Percentiles rank a stretch among this genome's conserved stretches.
Evolutionary conservation across 2,888 invertebrate genomes (phyloP).

Genomic region (Amiota communis): DNA sequence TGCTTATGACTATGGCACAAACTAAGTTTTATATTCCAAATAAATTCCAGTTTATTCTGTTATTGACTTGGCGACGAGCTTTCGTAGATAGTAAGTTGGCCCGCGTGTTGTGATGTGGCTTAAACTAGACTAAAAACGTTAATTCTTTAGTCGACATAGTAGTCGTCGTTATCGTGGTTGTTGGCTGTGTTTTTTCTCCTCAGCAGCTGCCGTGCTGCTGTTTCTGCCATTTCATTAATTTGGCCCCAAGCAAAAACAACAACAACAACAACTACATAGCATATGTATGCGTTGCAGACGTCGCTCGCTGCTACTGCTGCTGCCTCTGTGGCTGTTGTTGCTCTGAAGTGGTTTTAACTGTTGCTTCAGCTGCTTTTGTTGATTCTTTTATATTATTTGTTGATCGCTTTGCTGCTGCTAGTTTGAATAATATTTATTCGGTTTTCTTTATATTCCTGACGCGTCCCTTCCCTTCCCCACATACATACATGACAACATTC

Average conservation of each 20-base stretch:
- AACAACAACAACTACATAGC: not conserved
- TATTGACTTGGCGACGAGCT: not conserved
- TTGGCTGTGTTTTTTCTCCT: constrained; percentile 16
- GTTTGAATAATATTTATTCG: not conserved
- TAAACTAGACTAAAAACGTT: constrained; percentile 61
- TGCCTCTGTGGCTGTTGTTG: constrained; percentile 15
- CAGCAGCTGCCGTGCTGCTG: constrained; percentile 33
- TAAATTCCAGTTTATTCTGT: constrained; percentile 13
- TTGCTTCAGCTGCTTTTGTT: constrained; percentile 30
- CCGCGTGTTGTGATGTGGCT: constrained; percentile 50
- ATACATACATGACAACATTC: too few species aligned
- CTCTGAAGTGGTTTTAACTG: constrained; percentile 29
- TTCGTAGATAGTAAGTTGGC: not conserved
- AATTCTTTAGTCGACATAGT: constrained; percentile 33
- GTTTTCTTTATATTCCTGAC: not conserved
- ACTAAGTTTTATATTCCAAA: not conserved
- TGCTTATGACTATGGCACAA: constrained; percentile 15
- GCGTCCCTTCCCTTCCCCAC: not conserved
- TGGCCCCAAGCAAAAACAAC: not conserved
- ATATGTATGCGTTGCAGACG: constrained; percentile 35
- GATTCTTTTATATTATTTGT: not conserved
- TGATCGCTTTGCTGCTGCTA: not conserved
- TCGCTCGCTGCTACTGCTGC: constrained; percentile 34
- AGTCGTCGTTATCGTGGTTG: not conserved
- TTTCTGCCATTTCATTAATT: constrained; percentile 4